Evolutionary conservation across 1,140 invertebrate genomes (phyloP), one percentile per base, ranked within the genome.

Genomic region (Dysdera silvatica): DNA sequence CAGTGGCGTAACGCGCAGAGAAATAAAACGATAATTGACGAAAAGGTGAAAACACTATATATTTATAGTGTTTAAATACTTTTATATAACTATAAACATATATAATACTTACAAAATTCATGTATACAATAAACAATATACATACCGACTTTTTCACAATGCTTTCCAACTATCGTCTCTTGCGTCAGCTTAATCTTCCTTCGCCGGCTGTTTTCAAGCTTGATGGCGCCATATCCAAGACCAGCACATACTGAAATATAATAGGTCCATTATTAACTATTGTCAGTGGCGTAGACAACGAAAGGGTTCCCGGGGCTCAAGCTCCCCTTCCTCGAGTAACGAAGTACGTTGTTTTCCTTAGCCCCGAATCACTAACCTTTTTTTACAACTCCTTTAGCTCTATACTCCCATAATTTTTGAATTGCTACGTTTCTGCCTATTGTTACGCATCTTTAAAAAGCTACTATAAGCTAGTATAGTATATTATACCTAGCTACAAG

Each of bases 221-320:
- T 95, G 0, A 96, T 89, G 0, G 95, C 85, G 20, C 89, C 88
- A 71, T 95, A 96, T 0, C 87, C 93, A 3, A 88, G 88, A 16
- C 87, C 88, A 2, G 89, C 90, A 69, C 89, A 78, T 55, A 74
- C 78, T 78, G 61, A 7, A 56, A 55, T 2, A 35, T 7, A 32
- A 61, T 33, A 41, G 3, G 32, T 1, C 18, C 29, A 31, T 57
- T 28, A 12, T n/a, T 4, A 18, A 35, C 37, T n/a, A n/a, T n/a
- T n/a, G n/a, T n/a, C n/a, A n/a, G n/a, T n/a, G n/a, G n/a, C n/a
- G n/a, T n/a, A n/a, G n/a, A n/a, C n/a, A n/a, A n/a, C n/a, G n/a
- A n/a, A n/a, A n/a, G n/a, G n/a, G n/a, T n/a, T n/a, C n/a, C n/a
- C n/a, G n/a, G n/a, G n/a, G n/a, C n/a, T n/a, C n/a, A n/a, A n/a